These are phyloP conservation scores for Isichthys henryi DNA, from an alignment of 2,113 vertebrate species.

Conservation along the genomic window DNA sequence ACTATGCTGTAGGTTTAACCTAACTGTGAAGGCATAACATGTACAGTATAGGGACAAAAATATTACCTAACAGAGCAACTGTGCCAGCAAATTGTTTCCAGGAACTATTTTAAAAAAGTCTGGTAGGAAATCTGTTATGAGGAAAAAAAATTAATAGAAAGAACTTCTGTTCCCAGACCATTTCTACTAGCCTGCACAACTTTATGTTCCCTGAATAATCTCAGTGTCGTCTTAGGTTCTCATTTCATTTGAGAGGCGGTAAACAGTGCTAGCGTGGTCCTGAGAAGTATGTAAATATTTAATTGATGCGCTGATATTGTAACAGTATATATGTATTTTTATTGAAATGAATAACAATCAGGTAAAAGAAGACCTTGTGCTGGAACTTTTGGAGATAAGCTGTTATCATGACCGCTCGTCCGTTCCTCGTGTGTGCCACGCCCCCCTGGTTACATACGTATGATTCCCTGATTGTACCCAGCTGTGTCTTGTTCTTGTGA, in stretches of 20 bases:
- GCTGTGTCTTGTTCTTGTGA: too few species aligned
- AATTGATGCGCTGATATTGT: background rate
- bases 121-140: background rate
- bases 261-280: background rate
- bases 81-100: background rate
- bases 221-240: background rate
- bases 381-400: background rate
- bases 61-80: background rate
- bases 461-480: too few species aligned
- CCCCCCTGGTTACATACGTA: too few species aligned
- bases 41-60: background rate
- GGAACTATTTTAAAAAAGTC: background rate
- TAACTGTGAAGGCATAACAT: background rate
- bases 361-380: background rate
- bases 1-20: background rate
- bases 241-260: background rate
- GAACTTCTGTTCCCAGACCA: background rate
- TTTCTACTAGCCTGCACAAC: background rate
- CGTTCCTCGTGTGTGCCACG: too few species aligned
- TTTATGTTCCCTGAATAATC: background rate
- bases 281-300: background rate
- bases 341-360: too few species aligned
- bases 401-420: too few species aligned
- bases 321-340: too few species aligned
- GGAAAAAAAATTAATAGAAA: background rate